A percentile compares a stretch with the other conserved stretches of the same genome.
Evolutionary conservation across 2,797 vertebrate genomes (phyloP).

Genomic region (Anguilla anguilla): DNA sequence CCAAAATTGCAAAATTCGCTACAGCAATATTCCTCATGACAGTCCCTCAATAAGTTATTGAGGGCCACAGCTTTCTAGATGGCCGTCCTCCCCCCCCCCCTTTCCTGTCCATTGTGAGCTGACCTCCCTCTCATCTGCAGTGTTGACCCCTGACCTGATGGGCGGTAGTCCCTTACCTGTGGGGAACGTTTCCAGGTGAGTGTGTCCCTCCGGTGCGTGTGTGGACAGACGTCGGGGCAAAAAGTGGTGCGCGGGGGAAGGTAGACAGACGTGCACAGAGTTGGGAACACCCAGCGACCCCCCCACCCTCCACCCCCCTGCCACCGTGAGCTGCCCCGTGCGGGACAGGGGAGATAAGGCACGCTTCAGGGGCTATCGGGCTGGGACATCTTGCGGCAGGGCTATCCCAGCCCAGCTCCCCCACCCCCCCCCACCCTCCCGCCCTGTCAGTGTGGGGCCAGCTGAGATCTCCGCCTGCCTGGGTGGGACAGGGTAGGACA

Average conservation of each 20-base stretch:
- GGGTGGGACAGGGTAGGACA: background rate
- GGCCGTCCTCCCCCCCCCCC: background rate
- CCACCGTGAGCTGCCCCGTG: slow-evolving; percentile 32
- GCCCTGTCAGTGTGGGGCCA: slow-evolving; percentile 47
- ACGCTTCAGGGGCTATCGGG: slow-evolving; percentile 63
- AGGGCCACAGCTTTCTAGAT: background rate
- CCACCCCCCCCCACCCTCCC: slow-evolving; percentile 42
- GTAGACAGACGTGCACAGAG: slow-evolving; percentile 25
- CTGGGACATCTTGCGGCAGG: slow-evolving; percentile 69
- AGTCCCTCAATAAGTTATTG: background rate
- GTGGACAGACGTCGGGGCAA: slow-evolving; percentile 40
- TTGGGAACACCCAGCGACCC: slow-evolving; percentile 69
- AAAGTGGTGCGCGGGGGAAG: slow-evolving; percentile 53
- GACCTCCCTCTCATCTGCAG: background rate
- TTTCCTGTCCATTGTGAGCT: background rate
- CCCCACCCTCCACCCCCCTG: slow-evolving; percentile 41
- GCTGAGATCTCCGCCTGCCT: background rate
- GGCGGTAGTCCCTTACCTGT: slow-evolving; percentile 70
- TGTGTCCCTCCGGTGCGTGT: slow-evolving; percentile 51
- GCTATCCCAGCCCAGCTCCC: slow-evolving; percentile 70
- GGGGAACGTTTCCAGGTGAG: slow-evolving; percentile 67
- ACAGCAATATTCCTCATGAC: background rate
- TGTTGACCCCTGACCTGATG: slow-evolving; percentile 3
- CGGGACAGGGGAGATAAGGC: slow-evolving; percentile 64
- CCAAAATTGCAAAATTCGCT: background rate